These are phyloP conservation scores for Euplagia quadripunctaria DNA, from an alignment of 2,888 invertebrate species.

Conservation along the genomic window DNA sequence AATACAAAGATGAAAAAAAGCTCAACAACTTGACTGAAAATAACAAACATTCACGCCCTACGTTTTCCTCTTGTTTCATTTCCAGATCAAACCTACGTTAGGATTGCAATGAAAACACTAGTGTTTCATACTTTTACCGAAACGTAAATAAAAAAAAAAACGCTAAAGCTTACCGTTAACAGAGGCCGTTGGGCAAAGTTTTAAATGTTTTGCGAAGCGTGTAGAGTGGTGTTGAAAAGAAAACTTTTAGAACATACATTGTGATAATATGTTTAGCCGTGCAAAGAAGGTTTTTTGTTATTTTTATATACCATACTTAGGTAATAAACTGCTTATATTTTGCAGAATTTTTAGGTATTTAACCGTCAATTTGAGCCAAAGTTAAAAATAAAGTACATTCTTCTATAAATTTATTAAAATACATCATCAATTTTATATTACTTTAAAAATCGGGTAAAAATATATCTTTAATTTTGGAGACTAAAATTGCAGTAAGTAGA, in stretches of 20 bases:
- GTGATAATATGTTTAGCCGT: constrained; percentile 6
- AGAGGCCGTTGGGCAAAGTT: constrained; percentile 42
- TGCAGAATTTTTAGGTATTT: background rate
- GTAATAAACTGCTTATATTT: constrained; percentile 13
- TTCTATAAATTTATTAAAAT: background rate
- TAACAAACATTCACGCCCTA: too few species aligned
- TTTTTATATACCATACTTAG: constrained; percentile 4
- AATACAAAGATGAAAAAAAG: too few species aligned
- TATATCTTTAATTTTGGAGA: background rate
- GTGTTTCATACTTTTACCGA: constrained; percentile 14
- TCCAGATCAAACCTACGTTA: constrained; percentile 13
- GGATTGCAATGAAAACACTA: constrained; percentile 18
- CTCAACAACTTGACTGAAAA: too few species aligned
- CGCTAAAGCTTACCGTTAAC: constrained; percentile 34
- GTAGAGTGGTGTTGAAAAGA: constrained; percentile 33
- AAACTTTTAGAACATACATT: constrained; percentile 19
- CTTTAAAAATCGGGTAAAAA: too few species aligned
- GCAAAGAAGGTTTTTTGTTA: constrained; percentile 5
- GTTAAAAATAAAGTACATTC: background rate
- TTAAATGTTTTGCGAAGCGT: constrained; percentile 41
- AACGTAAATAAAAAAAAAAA: constrained; percentile 2
- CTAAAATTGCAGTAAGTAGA: too few species aligned
- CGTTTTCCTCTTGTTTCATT: constrained; percentile 13
- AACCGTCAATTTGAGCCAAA: too few species aligned
- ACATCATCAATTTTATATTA: too few species aligned